These are phyloP conservation scores for Torymus aiolomorphi DNA, from an alignment of 2,888 invertebrate genomes.

Conservation along the genomic window DNA sequence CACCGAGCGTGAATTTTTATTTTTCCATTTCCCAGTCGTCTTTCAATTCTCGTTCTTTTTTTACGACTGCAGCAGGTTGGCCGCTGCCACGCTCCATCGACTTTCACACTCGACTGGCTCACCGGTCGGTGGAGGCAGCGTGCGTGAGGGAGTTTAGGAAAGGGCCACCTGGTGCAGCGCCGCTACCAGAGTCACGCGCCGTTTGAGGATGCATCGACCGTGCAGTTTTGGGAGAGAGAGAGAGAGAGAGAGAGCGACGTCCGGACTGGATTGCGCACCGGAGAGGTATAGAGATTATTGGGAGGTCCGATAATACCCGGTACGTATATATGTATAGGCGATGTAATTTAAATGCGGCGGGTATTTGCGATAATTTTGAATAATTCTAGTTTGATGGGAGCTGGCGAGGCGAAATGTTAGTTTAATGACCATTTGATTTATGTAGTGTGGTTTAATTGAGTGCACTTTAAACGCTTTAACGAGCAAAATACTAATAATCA, in stretches of 20 bases:
- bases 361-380: too few species aligned
- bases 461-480: too few species aligned
- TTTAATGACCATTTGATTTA: too few species aligned
- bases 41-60: slow-evolving; percentile 10
- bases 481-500: too few species aligned
- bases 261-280: background rate
- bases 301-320: background rate
- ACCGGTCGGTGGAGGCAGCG: background rate
- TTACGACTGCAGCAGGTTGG: slow-evolving; percentile 16
- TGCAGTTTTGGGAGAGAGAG: slow-evolving; percentile 29
- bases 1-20: slow-evolving; percentile 50
- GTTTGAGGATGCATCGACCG: slow-evolving; percentile 46
- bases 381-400: too few species aligned
- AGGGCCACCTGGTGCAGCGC: slow-evolving; percentile 22
- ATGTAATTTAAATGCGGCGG: too few species aligned
- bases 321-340: too few species aligned
- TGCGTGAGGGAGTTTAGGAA: background rate
- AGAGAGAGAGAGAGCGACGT: too few species aligned
- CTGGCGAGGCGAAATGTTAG: too few species aligned
- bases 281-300: background rate
- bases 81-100: slow-evolving; percentile 37
- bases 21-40: slow-evolving; percentile 46
- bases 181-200: slow-evolving; percentile 37
- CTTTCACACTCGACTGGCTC: slow-evolving; percentile 30
- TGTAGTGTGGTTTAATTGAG: too few species aligned